Percentiles rank a stretch among this genome's conserved stretches.
phyloP scores from a whole-genome alignment of 2,797 vertebrate genomes.

The Glossophaga mutica region DNA sequence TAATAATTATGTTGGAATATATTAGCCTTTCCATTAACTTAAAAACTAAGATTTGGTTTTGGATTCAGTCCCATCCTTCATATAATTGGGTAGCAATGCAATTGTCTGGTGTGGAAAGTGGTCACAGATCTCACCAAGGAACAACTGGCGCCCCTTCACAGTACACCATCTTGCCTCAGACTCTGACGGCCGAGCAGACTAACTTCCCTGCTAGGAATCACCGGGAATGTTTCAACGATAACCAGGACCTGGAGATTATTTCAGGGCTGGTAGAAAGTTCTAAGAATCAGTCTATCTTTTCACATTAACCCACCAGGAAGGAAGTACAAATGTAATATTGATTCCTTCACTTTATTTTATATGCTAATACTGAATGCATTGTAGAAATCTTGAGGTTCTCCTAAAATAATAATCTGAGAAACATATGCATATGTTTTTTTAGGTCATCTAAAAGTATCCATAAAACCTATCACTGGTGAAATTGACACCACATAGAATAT shows the following conservation, averaged over 20 bases:
- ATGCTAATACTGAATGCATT: background rate
- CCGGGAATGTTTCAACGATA: constrained; percentile 20
- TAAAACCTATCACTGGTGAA: constrained; percentile 27
- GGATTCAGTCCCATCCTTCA: constrained; percentile 34
- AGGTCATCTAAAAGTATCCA: constrained; percentile 32
- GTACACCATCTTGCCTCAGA: background rate
- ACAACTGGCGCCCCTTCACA: background rate
- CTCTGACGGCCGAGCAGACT: background rate
- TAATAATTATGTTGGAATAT: constrained; percentile 57
- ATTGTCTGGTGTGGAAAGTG: background rate
- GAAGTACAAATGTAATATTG: background rate
- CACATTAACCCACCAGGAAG: constrained; percentile 20
- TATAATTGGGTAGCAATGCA: constrained; percentile 9
- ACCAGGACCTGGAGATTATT: background rate
- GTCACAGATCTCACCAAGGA: background rate
- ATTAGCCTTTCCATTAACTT: constrained; percentile 30
- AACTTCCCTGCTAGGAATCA: background rate
- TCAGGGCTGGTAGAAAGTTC: background rate
- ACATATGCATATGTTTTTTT: background rate
- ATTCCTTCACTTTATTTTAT: constrained; percentile 39
- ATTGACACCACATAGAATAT: background rate
- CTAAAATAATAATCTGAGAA: constrained; percentile 46
- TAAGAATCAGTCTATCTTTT: background rate
- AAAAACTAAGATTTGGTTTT: constrained; percentile 54
- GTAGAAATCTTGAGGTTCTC: constrained; percentile 27